Evolutionary conservation across 53 echinoderm and acorn worm species (phyloP).

Genomic region (Echinarachnius parma): DNA sequence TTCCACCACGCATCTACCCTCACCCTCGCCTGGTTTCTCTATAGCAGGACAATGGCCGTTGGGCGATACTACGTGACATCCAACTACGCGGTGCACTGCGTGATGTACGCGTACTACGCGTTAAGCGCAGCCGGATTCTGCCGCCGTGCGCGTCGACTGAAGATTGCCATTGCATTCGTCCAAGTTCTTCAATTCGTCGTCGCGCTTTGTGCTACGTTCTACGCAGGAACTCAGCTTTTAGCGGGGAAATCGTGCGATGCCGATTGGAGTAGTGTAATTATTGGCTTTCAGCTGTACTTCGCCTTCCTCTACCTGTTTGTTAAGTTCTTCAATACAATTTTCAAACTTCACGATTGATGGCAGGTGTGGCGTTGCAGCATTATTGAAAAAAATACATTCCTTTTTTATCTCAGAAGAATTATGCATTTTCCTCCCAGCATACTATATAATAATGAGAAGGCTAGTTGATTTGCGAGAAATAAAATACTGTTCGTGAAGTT

Average conservation of each 20-base stretch:
- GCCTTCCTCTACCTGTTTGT: conserved; percentile 63
- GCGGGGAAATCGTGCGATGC: conserved; percentile 52
- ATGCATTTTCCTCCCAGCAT: too few species aligned
- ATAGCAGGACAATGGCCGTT: conserved; percentile 43
- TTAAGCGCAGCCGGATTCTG: conserved; percentile 54
- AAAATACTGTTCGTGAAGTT: too few species aligned
- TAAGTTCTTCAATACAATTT: conserved; percentile 66
- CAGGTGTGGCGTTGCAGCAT: too few species aligned
- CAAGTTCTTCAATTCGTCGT: conserved; percentile 70
- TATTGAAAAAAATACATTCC: too few species aligned
- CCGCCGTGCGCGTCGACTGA: conserved; percentile 37
- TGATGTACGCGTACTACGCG: conserved; percentile 79
- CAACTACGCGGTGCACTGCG: conserved; percentile 67
- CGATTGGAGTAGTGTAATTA: conserved; percentile 10
- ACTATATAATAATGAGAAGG: too few species aligned
- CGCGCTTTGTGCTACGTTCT: conserved; percentile 42
- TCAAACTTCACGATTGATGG: too few species aligned
- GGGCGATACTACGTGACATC: conserved; percentile 58
- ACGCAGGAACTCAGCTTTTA: conserved; percentile 29
- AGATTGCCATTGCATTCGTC: conserved; percentile 56
- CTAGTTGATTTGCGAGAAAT: too few species aligned
- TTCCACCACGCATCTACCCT: conserved; percentile 72
- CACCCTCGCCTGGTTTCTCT: conserved; percentile 47
- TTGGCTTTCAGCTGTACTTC: conserved; percentile 51
- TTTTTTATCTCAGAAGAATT: too few species aligned